Conservation (phyloP, 2,888 invertebrate genomes). For the Hirtodrosophila cameraria region DNA sequence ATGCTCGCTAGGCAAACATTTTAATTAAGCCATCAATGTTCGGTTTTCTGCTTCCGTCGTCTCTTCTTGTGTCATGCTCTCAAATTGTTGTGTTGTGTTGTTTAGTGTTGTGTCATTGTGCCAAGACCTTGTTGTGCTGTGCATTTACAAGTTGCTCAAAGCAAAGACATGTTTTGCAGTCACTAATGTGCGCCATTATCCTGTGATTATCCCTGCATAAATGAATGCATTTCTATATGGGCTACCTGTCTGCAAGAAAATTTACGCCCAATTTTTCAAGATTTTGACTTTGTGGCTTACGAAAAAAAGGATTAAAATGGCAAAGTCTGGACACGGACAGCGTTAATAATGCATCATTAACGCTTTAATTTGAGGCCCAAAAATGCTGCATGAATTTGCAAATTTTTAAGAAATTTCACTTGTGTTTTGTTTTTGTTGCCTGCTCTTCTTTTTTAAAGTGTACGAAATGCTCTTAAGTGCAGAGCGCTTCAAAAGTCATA, state of each 20-base stretch:
- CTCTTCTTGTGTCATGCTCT: constrained; percentile 36
- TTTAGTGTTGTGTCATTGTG: constrained; percentile 52
- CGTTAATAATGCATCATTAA: constrained; percentile 83
- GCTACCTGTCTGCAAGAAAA: constrained; percentile 36
- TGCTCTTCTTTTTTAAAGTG: not conserved
- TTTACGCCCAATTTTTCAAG: constrained; percentile 40
- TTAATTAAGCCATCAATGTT: constrained; percentile 80
- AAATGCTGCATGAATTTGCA: constrained; percentile 70
- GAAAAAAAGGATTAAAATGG: constrained; percentile 79
- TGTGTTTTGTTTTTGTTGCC: not conserved
- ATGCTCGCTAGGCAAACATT: constrained; percentile 52
- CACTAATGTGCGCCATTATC: constrained; percentile 79
- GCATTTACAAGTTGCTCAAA: too few relatives aligned
- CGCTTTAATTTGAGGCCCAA: constrained; percentile 76
- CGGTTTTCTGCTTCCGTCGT: constrained; percentile 16
- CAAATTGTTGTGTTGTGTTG: constrained; percentile 42
- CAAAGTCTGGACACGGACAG: constrained; percentile 51
- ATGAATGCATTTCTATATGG: constrained; percentile 17
- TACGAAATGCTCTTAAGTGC: not conserved
- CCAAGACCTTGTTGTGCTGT: not conserved
- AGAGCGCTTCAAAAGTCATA: too few relatives aligned
- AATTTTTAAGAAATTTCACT: constrained; percentile 13
- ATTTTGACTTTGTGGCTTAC: constrained; percentile 50
- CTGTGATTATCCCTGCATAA: constrained; percentile 72
- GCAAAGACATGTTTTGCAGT: constrained; percentile 5